These are phyloP conservation scores for rabbit (Oryctolagus cuniculus) DNA, from an alignment of 2,113 vertebrate species.

Conservation along the genomic window DNA sequence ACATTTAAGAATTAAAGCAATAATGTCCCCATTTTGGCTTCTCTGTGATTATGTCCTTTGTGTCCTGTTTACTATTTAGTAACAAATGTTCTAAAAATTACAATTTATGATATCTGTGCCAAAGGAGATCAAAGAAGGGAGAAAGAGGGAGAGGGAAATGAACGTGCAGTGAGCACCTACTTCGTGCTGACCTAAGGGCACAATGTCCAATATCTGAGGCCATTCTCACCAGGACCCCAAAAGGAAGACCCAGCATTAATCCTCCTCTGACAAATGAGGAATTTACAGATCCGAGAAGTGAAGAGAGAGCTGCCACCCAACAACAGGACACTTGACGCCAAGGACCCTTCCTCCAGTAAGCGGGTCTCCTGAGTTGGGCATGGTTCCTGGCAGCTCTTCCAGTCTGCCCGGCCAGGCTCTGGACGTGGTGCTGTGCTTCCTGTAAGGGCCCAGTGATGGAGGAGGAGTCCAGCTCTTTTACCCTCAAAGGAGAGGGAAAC, in stretches of 20 bases:
- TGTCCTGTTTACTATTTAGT: slow-evolving; percentile 69
- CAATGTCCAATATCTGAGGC: neutral
- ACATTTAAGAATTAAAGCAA: slow-evolving; percentile 79
- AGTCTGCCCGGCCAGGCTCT: neutral
- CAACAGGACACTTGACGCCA: neutral
- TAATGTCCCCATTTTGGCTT: slow-evolving; percentile 68
- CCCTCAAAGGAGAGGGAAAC: neutral
- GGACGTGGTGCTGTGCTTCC: neutral
- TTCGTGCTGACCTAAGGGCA: neutral
- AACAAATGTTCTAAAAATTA: slow-evolving; percentile 66
- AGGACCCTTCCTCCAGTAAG: neutral
- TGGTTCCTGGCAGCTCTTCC: neutral
- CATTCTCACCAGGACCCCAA: neutral
- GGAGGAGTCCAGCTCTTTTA: neutral
- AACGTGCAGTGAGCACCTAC: neutral
- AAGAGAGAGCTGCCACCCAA: neutral
- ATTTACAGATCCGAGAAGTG: neutral
- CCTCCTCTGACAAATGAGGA: neutral
- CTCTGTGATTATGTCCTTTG: slow-evolving; percentile 75
- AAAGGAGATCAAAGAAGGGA: neutral
- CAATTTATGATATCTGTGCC: slow-evolving; percentile 10
- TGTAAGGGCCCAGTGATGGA: neutral
- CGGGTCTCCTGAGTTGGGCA: neutral
- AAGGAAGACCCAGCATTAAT: neutral
- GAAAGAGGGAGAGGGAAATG: neutral